Base-by-base conservation (phyloP, 2,888 invertebrate genomes). In the Pseudanteris insignis region DNA sequence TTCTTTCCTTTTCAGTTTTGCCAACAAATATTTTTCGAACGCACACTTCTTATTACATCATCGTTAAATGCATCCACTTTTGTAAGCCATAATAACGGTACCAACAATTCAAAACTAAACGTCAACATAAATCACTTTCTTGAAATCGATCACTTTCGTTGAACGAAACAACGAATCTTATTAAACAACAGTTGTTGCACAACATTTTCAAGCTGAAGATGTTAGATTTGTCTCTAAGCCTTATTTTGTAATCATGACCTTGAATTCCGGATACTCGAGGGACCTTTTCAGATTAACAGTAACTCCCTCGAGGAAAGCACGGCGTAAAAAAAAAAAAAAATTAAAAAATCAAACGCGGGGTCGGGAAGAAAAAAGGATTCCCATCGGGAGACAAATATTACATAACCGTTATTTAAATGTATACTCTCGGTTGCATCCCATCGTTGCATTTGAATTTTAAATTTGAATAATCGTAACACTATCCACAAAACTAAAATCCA, bases 61-160 rank as follows among this genome's bases (percentile, higher is more conserved):
- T n/a, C n/a, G n/a, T n/a, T n/a, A n/a, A n/a, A n/a, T n/a, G n/a
- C n/a, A n/a, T n/a, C n/a, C n/a, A n/a, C n/a, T n/a, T n/a, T n/a
- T n/a, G n/a, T n/a, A n/a, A n/a, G n/a, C 9, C 26, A 6, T 18
- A 38, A 25, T 40, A 54, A 54, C 54, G 46, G 46, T 37, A 54
- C n/a, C 38, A 11, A 10, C 15, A 12, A 25, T 21, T 18, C 26
- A 18, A 12, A 34, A 14, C 33, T 46, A 40, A 38, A n/a, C 34
- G 24, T 21, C 7, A 2, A 34, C 47, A 40, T 41, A 15, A 34
- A 41, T 55, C 40, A 55, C 55, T 47, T 47, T 47, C 55, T 30
- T 54, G 21, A 14, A 8, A 44, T 30, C 11, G 26, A 38, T 36
- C 55, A 41, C 47, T 47, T 55, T 47, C 55, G 24, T 47, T 47